Evolutionary conservation across 2,888 invertebrate genomes (phyloP).

Genomic region (Enchytraeus crypticus): DNA sequence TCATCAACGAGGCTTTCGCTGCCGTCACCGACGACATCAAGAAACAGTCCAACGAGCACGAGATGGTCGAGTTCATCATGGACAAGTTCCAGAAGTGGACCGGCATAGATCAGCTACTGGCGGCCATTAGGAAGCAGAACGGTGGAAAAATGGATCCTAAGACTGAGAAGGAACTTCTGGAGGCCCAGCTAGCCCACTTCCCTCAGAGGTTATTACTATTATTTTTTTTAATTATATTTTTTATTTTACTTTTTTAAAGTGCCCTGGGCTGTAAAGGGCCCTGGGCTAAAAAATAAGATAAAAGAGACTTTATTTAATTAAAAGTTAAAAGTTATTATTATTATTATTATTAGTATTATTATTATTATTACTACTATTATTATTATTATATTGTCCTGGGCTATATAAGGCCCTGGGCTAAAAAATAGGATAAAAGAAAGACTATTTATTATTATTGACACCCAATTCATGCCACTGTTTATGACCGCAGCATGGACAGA

Average conservation of each 20-base stretch:
- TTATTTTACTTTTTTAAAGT: too few species aligned
- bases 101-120: conserved; percentile 6
- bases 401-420: too few species aligned
- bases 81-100: conserved; percentile 31
- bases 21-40: conserved; percentile 35
- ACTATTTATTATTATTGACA: too few species aligned
- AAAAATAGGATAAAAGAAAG: too few species aligned
- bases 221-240: background rate
- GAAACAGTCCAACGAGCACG: conserved; percentile 42
- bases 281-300: too few species aligned
- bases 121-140: background rate
- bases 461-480: background rate
- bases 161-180: background rate
- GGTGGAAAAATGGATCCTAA: background rate
- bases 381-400: too few species aligned
- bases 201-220: background rate
- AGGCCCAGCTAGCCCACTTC: background rate
- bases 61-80: conserved; percentile 41
- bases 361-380: too few species aligned
- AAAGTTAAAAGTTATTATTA: too few species aligned
- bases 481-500: conserved; percentile 36
- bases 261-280: too few species aligned
- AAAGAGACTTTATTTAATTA: too few species aligned
- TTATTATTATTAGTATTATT: too few species aligned
- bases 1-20: conserved; percentile 43